Evolutionary conservation across 2,797 vertebrate genomes (phyloP).

Genomic region (Lycodopsis pacificus): DNA sequence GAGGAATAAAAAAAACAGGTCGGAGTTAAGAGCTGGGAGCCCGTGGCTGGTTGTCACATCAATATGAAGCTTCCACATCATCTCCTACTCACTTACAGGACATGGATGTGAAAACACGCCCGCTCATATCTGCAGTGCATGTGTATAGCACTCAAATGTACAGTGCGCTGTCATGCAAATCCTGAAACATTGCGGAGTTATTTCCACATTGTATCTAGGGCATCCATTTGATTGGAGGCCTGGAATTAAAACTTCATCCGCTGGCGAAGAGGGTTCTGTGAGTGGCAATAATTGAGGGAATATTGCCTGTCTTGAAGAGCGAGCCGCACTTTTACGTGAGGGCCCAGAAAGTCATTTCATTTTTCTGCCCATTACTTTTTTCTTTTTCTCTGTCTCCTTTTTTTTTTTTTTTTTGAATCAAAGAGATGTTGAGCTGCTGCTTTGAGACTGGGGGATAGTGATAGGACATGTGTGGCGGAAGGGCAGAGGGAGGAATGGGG

Average conservation of each 20-base stretch:
- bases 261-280: constrained; percentile 68
- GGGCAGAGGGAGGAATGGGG: constrained; percentile 35
- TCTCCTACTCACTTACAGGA: constrained; percentile 23
- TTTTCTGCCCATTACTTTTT: constrained; percentile 84
- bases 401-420: constrained; percentile 62
- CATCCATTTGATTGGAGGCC: constrained; percentile 74
- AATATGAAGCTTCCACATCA: constrained; percentile 60
- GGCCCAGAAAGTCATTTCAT: constrained; percentile 84
- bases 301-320: constrained; percentile 80
- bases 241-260: constrained; percentile 82
- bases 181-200: constrained; percentile 69
- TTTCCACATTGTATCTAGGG: constrained; percentile 76
- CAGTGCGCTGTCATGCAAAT: constrained; percentile 59
- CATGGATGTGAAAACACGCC: constrained; percentile 13
- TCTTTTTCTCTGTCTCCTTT: constrained; percentile 41
- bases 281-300: constrained; percentile 80
- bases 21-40: constrained; percentile 48
- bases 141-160: constrained; percentile 33
- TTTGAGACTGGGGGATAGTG: constrained; percentile 68
- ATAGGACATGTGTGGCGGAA: constrained; percentile 59
- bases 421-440: constrained; percentile 75
- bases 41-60: constrained; percentile 57
- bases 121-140: constrained; percentile 18
- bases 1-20: constrained; percentile 18
- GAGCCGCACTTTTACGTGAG: constrained; percentile 77